Evolutionary conservation across 2,797 vertebrate genomes (phyloP), one percentile per base, ranked within the genome.

Genomic region (Scarus forsteni): DNA sequence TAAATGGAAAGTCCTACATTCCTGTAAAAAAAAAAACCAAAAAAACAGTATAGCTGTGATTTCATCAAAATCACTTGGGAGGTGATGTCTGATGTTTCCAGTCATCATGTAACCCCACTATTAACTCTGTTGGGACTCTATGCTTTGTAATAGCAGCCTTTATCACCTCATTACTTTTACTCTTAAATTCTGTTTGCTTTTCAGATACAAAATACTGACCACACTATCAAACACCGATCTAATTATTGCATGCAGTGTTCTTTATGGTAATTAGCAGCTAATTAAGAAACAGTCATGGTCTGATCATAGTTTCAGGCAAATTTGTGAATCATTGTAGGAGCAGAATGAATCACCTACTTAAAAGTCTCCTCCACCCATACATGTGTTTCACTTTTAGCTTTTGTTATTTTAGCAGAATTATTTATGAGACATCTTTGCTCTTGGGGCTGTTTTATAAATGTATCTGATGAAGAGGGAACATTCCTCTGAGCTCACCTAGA

Each of bases 261-360:
- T 52, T 46, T 39, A 11, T 1, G 0, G 12, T 59, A 51, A 75
- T 42, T 36, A 60, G 0, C 15, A 48, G 15, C 55, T 55, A 27
- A 60, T 70, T 59, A 49, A 64, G 49, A 54, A 53, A 58, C 54
- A 53, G 65, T 58, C 40, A 52, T 58, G 53, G 18, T 49, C 0
- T 9, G 38, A 73, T 34, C 35, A 46, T 53, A 35, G 48, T 54
- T 6, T 50, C 38, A 70, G 49, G 52, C 74, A 42, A 60, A 43
- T 12, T 34, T 19, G 52, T 13, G 42, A 40, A 52, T 35, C 11
- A 72, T 67, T 58, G 48, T 15, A 11, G 53, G 49, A 27, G 35
- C 42, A 35, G 52, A 46, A 38, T 58, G 58, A 42, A 55, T 61
- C 51, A 62, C 13, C 39, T 46, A 50, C 58, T 61, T 67, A 45